Evolutionary conservation across 2,113 vertebrate species (phyloP), one percentile per base, ranked within the genome.

Genomic region (Oreochromis niloticus): DNA sequence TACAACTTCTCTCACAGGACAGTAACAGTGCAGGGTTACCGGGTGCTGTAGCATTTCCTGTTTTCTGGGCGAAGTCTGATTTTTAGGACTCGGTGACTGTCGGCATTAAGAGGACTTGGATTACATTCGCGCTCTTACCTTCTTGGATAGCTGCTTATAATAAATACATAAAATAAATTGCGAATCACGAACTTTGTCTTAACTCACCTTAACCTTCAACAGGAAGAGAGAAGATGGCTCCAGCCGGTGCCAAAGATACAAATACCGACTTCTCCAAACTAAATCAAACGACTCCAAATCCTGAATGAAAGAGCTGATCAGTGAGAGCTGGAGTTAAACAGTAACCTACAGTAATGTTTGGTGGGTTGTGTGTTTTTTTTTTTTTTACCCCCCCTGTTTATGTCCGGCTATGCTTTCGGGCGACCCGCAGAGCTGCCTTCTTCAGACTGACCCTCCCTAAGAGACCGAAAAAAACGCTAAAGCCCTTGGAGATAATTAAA

Each of bases 401-500:
- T 36, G 8, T 5, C 57, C 39, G 55, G 83, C 80, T 82, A 85
- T 82, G 80, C 80, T 87, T 32, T 13, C 43, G 24, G 24, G 3
- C 24, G 3, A n/a, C 6, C 22, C 63, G 9, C 22, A 13, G 36
- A 55, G 39, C 54, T 54, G 3, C 52, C 50, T 83, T 85, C 48
- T 54, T 84, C 68, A 73, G 14, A 17, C 32, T 66, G 73, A 19
- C 24, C 12, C 85, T 88, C 78, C 48, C 52, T 2, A 56, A 7
- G 81, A 61, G 59, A 27, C 43, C 61, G 75, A 7, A 11, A 52
- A 10, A 13, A n/a, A 17, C 30, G 34, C 63, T 39, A 41, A 52
- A 3, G 24, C 80, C 1, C 34, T 83, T 5, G 66, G 30, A 73
- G 84, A 88, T 96, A 95, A 95, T 95, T 96, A 94, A 89, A 95